Evolutionary conservation across 2,888 invertebrate genomes (phyloP).

Genomic region (Netelia virgata): DNA sequence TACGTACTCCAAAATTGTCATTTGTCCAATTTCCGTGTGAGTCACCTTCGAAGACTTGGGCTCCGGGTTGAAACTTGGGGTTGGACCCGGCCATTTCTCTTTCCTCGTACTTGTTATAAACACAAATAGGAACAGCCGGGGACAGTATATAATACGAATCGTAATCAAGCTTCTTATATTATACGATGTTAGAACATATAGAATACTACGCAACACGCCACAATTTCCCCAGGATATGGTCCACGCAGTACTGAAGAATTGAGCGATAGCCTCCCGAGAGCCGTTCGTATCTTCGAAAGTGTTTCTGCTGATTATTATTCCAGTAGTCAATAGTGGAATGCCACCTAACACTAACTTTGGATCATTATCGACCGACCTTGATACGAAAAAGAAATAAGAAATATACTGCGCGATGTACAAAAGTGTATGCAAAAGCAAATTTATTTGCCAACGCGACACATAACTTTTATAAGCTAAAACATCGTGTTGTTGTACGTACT

Average conservation of each 20-base stretch:
- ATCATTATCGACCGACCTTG: not conserved
- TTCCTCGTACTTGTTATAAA: not conserved
- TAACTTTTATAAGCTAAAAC: not conserved
- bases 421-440: not conserved
- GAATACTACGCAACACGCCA: too few species aligned
- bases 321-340: conserved; percentile 5
- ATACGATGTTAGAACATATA: too few species aligned
- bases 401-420: not conserved
- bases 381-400: not conserved
- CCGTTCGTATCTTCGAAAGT: conserved; percentile 1
- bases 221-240: not conserved
- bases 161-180: too few species aligned
- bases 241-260: conserved; percentile 7
- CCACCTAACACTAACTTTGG: not conserved
- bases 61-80: conserved; percentile 27
- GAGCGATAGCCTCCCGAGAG: not conserved
- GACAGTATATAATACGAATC: too few species aligned
- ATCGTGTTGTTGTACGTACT: conserved; percentile 11
- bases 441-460: conserved; percentile 20
- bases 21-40: conserved; percentile 38
- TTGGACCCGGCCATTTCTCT: conserved; percentile 47
- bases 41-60: conserved; percentile 27
- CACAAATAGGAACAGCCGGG: not conserved
- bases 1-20: conserved; percentile 69
- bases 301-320: conserved; percentile 31